Evolutionary conservation across 1,140 invertebrate genomes (phyloP), one percentile per base, ranked within the genome.

Genomic region (Solenopsis fugax): DNA sequence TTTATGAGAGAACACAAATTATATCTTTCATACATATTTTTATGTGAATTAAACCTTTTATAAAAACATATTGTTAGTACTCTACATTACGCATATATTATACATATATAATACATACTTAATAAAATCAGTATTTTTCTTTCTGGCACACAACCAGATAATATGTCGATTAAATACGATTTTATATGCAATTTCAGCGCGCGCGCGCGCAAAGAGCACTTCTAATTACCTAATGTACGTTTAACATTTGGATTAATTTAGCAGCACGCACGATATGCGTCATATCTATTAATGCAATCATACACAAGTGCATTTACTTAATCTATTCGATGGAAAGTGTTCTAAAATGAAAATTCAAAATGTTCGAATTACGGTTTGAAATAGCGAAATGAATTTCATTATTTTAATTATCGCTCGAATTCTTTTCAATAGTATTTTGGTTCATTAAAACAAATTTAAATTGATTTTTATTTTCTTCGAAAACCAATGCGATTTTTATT

Each of bases 161-260:
- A 73, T 73, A 16, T 60, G 10, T 45, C 12, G 1, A 6, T 21
- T 29, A 78, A 77, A n/a, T 48, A 34, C 1, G 12, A 64, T 29
- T 65, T 48, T 34, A n/a, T 21, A 24, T 24, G 18, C 13, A 48
- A 10, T 34, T 50, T 45, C 64, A n/a, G n/a, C 58, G 29, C 29
- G 29, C 29, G 29, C 29, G 2, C 13, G 12, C 13, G 10, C 18
- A 18, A 58, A 45, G 12, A 21, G 12, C 58, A 64, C 48, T 64
- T 65, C 24, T 64, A 78, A 65, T 78, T 78, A 78, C 58, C 18
- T 65, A 34, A 78, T 48, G 41, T 13, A 41, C 16, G 13, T 29
- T 13, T 77, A 64, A 64, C 45, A 41, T 78, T 77, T 24, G 10
- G 21, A 45, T 50, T 78, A 45, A 65, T 78, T 65, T 65, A 78